Base-by-base conservation (phyloP, 2,888 invertebrate species). In the Eledona agricola region DNA sequence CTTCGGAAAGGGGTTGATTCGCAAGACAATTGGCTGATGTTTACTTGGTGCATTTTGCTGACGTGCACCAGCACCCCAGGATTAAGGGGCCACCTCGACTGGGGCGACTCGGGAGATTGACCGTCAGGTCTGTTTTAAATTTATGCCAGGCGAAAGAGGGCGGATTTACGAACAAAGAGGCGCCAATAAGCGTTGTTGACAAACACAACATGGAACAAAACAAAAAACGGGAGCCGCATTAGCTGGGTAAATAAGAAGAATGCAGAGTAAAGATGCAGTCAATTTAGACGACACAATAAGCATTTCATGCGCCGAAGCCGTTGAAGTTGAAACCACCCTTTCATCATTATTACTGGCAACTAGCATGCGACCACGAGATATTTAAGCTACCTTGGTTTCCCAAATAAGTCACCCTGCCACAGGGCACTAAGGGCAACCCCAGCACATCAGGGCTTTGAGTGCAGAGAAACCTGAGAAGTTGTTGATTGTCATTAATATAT, bases 31-130 rank as follows among this genome's bases (percentile, higher is more conserved):
- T 73, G 73, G 50, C 69, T 72, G 57, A 69, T 70, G 60, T 69
- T 74, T 40, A 83, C 77, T 63, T 88, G 89, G 74, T 90, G 88
- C 73, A 88, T 85, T 47, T 90, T 89, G 78, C 92, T 92, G 12
- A 93, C 88, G 73, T 93, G 93, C 34, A 93, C 88, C 68, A 93
- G 80, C 42, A 93, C 92, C 40, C 93, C 93, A 1, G 93, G 93
- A 70, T 90, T 88, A 53, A 93, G 77, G 4, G 93, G 93, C 93
- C 93, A 94, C 72, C 90, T 87, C 11, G 86, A 81, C 12, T 70
- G 70, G 37, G 66, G 64, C 6, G 71, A 62, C 26, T 71, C 69
- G 9, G 72, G 73, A 16, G 73, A 73, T 55, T 76, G 71, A 55
- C 79, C 81, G 62, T 81, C 80, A 29, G 81, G 80, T 71, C 80